Evolutionary conservation across 2,113 vertebrate genomes (phyloP).

Genomic region (Struthidea cinerea): DNA sequence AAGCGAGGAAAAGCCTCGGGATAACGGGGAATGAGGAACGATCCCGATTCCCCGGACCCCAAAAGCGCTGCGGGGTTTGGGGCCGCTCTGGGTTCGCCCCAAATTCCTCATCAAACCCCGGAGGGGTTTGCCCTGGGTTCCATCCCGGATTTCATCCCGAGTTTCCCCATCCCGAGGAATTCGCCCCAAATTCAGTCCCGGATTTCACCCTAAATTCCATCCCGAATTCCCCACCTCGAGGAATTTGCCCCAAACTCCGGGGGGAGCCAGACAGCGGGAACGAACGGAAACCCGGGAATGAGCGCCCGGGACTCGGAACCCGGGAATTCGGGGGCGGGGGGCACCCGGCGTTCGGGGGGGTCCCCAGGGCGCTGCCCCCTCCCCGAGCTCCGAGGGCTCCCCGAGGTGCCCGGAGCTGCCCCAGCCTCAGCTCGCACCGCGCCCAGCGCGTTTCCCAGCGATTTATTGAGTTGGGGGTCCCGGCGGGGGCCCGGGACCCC

Average conservation of each 20-base stretch:
- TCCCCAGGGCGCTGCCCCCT: background rate
- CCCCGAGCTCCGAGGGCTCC: background rate
- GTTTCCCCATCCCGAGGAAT: background rate
- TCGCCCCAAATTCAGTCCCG: background rate
- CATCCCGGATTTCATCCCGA: background rate
- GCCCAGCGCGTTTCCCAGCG: background rate
- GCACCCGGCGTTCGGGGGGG: background rate
- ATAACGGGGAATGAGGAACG: background rate
- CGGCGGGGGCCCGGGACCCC: too few relatives aligned
- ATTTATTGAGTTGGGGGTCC: background rate
- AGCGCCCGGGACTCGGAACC: rapidly evolving
- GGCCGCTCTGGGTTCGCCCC: background rate
- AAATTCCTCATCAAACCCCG: background rate
- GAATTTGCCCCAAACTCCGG: background rate
- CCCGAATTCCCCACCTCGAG: background rate
- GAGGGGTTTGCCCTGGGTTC: background rate
- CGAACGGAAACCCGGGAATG: background rate
- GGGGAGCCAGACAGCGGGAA: background rate
- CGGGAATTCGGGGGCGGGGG: background rate
- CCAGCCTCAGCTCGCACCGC: background rate
- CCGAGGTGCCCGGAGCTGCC: background rate
- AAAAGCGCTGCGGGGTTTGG: background rate
- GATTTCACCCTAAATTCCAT: too few relatives aligned
- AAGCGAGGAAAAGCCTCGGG: background rate
- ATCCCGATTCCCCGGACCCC: background rate